Evolutionary conservation across 2,888 invertebrate species (phyloP), one percentile per base, ranked within the genome.

Genomic region (Megaustenia siamemsis): DNA sequence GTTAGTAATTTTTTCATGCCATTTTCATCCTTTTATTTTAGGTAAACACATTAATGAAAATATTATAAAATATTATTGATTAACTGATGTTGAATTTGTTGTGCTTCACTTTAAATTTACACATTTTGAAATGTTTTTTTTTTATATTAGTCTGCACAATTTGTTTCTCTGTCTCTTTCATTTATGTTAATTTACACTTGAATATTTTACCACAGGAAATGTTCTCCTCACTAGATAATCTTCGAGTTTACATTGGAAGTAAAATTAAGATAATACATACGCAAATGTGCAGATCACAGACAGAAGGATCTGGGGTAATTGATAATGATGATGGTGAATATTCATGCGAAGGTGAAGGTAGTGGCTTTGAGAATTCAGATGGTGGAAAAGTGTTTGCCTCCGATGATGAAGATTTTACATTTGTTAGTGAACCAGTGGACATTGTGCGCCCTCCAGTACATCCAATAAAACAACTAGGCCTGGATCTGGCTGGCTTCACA

Each of bases 341-440:
- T 8, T 45, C 5, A 3, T n/a, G 35, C 24, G 79, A 49, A 68
- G 77, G 71, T 32, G 77, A 43, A 40, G 85, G 82, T 10, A 82
- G 82, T 73, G 85, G 69, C 35, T 24, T 28, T 43, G 60, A 24
- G 28, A 43, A n/a, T 12, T 60, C n/a, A 28, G 45, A 35, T 10
- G 63, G 32, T 28, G 45, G 77, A 15, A 77, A 56, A 21, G 63
- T 45, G 28, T 32, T 82, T 56, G 60, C 28, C 28, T 75, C 77
- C n/a, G 85, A 85, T 28, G 86, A 86, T 49, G 83, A 86, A 35
- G 87, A 87, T 49, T 85, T 86, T 63, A 75, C 69, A n/a, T 87
- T 86, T 78, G 81, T 82, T 35, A 85, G 63, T n/a, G 86, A 86
- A 18, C 43, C 71, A 60, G 38, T 32, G 40, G 82, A 82, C 28